Base-by-base conservation (phyloP, 2,113 vertebrate genomes). In the Oryzias celebensis region DNA sequence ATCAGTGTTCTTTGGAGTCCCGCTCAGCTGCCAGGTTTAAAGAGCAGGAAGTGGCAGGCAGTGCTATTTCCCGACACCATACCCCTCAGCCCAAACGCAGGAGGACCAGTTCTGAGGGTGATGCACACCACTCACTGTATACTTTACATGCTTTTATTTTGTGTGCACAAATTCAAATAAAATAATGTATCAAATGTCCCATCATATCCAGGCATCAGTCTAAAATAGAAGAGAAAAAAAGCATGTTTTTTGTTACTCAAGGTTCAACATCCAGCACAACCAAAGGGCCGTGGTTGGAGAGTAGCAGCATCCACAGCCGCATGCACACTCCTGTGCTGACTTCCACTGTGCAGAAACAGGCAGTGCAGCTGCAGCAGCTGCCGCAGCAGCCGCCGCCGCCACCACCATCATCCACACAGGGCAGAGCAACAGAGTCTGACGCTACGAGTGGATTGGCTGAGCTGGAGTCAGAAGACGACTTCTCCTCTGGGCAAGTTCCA, bases 271-370 rank as follows among this genome's bases (percentile, higher is more conserved):
- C 85, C 73, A 81, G 51, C 44, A 7, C 58, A 4, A 22, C 20
- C 10, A 50, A 22, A 68, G 84, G 56, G 17, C 75, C 85, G 0
- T 84, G 64, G 67, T 58, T 87, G 18, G 80, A 57, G 31, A 91
- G 84, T 65, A 71, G 60, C 61, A 83, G 66, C 6, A 41, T 89
- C 53, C 61, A 43, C 28, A 79, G 54, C 58, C 76, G 24, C 43
- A 51, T 88, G 57, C 53, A 45, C 52, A 82, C 71, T 5, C 90
- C 90, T 0, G 82, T 84, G 4, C 65, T 91, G 48, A 93, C 92
- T 13, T 95, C 94, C 36, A 95, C 94, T 0, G 52, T 72, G 5
- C 73, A 88, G 81, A 92, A 71, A 64, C 60, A 58, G 22, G 64
- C 75, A 1, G 4, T 6, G 26, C 26, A 28, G 5, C 26, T 26